phyloP scores from a whole-genome alignment of 2,888 invertebrate species.

The Syrphus vitripennis region DNA sequence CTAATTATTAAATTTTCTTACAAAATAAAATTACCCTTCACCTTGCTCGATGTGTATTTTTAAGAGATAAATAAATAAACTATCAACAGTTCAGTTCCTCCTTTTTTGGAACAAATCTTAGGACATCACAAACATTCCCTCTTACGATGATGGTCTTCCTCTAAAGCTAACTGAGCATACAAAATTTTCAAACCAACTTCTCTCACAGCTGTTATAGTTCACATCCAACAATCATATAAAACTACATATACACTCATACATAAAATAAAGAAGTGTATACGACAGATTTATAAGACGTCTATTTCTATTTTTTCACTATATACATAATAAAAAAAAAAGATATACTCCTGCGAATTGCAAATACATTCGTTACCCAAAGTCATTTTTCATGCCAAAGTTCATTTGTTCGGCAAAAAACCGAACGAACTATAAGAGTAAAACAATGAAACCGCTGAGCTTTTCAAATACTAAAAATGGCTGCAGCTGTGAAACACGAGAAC shows the following conservation, averaged over 20 bases:
- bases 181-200: conserved; percentile 37
- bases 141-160: conserved; percentile 4
- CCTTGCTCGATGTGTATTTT: conserved; percentile 21
- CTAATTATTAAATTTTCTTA: conserved; percentile 64
- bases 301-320: not conserved
- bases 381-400: conserved; percentile 72
- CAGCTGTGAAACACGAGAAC: conserved; percentile 4
- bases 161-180: conserved; percentile 42
- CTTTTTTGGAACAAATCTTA: not conserved
- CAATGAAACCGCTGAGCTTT: conserved; percentile 69
- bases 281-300: conserved; percentile 33
- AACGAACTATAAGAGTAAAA: conserved; percentile 32
- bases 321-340: not conserved
- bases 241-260: not conserved
- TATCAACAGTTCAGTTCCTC: conserved; percentile 3
- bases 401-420: conserved; percentile 53
- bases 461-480: conserved; percentile 6
- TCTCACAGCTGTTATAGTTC: conserved; percentile 42
- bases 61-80: conserved; percentile 7
- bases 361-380: conserved; percentile 68
- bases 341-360: conserved; percentile 51
- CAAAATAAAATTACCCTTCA: conserved; percentile 66
- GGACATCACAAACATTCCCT: not conserved
- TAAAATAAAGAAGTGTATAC: not conserved
- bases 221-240: not conserved